A percentile compares a stretch with the other conserved stretches of the same genome.
Conservation (phyloP, 2,888 invertebrate genomes). For the Brenthis daphne region DNA sequence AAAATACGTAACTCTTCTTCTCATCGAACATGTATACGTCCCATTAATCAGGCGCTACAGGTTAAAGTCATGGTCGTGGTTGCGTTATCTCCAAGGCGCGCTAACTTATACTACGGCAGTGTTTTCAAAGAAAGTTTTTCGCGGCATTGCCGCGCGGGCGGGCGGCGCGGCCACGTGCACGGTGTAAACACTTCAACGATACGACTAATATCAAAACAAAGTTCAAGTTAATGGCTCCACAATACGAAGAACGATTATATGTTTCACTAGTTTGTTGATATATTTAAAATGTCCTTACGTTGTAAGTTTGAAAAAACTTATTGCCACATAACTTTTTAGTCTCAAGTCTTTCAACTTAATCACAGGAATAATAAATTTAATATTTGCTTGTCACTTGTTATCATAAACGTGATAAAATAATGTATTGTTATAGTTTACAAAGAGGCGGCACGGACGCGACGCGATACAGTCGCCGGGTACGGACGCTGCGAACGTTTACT, state of each 20-base stretch:
- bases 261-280: constrained; percentile 41
- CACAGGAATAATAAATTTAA: constrained; percentile 56
- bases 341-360: constrained; percentile 56
- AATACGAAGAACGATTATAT: constrained; percentile 20
- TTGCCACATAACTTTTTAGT: constrained; percentile 47
- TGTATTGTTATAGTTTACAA: constrained; percentile 60
- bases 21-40: constrained; percentile 73
- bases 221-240: constrained; percentile 39
- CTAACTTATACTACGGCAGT: constrained; percentile 64
- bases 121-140: constrained; percentile 77
- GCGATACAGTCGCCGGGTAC: constrained; percentile 69
- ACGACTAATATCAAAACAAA: constrained; percentile 40
- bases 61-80: constrained; percentile 67
- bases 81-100: constrained; percentile 57
- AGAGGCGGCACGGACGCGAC: constrained; percentile 59
- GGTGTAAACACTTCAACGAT: constrained; percentile 65
- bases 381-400: constrained; percentile 67
- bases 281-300: constrained; percentile 51
- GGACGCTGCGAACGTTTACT: constrained; percentile 79
- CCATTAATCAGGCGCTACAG: constrained; percentile 68
- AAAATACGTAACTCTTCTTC: constrained; percentile 70
- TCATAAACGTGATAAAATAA: constrained; percentile 55
- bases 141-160: constrained; percentile 75
- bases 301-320: constrained; percentile 49
- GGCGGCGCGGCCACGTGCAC: constrained; percentile 73